Evolutionary conservation across 2,888 invertebrate genomes (phyloP).

Genomic region (Calameuta filiformis): DNA sequence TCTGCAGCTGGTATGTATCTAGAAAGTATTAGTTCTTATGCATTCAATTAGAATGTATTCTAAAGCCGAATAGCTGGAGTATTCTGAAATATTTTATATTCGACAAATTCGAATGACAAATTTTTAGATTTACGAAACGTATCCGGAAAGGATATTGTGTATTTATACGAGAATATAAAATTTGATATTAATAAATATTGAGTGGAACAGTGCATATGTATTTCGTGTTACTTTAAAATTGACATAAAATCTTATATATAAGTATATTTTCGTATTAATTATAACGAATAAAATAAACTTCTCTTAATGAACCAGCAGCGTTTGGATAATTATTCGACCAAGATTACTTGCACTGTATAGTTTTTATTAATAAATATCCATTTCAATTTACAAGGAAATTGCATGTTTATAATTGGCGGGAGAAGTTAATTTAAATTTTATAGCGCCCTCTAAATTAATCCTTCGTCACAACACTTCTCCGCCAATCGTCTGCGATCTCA

Average conservation of each 20-base stretch:
- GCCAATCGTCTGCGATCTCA: background rate
- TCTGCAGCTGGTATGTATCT: background rate
- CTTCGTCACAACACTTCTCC: background rate
- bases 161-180: too few relatives aligned
- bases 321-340: background rate
- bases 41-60: background rate
- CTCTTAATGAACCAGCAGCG: background rate
- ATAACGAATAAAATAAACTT: background rate
- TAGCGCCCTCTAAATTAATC: background rate
- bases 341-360: background rate
- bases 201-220: too few relatives aligned
- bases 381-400: slow-evolving; percentile 2
- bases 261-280: background rate
- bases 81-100: too few relatives aligned
- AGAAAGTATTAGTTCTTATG: background rate
- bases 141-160: too few relatives aligned
- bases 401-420: background rate
- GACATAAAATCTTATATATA: too few relatives aligned
- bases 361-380: slow-evolving; percentile 2
- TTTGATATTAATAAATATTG: too few relatives aligned
- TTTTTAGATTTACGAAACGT: too few relatives aligned
- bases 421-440: background rate
- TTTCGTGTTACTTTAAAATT: too few relatives aligned
- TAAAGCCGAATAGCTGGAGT: too few relatives aligned
- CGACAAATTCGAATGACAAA: too few relatives aligned